phyloP scores from a whole-genome alignment of 2,113 vertebrate genomes.

The Apodemus sylvaticus region DNA sequence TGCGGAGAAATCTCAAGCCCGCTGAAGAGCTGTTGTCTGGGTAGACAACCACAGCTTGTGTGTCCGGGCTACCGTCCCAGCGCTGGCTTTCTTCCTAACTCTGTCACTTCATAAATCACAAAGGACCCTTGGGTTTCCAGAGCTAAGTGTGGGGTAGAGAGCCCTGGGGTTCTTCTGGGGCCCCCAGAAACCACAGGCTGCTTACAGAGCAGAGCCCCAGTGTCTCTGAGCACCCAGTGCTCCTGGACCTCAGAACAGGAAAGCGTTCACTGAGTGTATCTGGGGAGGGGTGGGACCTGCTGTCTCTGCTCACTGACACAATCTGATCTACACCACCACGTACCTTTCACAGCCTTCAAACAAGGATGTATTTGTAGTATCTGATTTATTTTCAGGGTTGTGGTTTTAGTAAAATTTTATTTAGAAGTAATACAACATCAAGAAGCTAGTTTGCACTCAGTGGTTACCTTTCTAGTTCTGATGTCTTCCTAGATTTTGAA shows the following conservation, averaged over 20 bases:
- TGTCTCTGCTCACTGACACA: not conserved
- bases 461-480: not conserved
- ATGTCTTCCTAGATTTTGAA: not conserved
- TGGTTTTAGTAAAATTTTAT: not conserved
- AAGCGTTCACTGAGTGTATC: not conserved
- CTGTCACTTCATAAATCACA: slow-evolving; percentile 63
- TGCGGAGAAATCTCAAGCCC: not conserved
- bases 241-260: not conserved
- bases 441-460: not conserved
- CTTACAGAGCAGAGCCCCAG: not conserved
- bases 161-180: slow-evolving; percentile 52
- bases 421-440: not conserved
- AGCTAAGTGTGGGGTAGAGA: slow-evolving; percentile 49
- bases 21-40: slow-evolving; percentile 45
- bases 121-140: slow-evolving; percentile 70
- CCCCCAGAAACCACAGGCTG: slow-evolving; percentile 59
- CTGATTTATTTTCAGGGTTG: not conserved
- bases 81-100: slow-evolving; percentile 15
- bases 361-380: not conserved
- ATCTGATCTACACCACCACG: too few relatives aligned
- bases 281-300: not conserved
- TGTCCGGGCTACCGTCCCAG: not conserved
- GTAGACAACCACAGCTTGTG: slow-evolving; percentile 43
- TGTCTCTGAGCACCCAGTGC: not conserved
- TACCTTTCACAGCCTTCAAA: not conserved